Percentiles rank a stretch among this genome's conserved stretches.
Conservation (phyloP, 2,888 invertebrate species). For the Philopedon plagiatum region DNA sequence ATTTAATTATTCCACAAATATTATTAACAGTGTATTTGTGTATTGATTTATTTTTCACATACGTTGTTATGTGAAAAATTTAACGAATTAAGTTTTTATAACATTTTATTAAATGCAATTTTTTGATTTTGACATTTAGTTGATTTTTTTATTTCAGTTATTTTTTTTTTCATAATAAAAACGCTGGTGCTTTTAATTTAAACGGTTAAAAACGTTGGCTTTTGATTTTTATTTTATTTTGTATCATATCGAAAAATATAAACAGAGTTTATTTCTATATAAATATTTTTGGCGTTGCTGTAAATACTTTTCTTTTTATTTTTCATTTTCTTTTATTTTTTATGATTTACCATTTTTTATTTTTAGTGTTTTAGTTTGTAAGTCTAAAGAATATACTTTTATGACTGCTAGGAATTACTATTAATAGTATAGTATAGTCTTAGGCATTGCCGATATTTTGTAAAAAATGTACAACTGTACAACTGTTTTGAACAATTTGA, state of each 20-base stretch:
- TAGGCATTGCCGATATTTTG: slow-evolving; percentile 19
- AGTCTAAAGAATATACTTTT: slow-evolving; percentile 39
- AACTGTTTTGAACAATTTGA: neutral
- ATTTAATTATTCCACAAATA: neutral
- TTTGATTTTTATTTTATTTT: neutral
- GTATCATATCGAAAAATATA: neutral
- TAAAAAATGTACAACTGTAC: slow-evolving; percentile 8
- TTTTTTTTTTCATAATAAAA: neutral
- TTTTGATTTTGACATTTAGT: neutral
- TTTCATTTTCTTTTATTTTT: slow-evolving; percentile 14
- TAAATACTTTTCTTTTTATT: slow-evolving; percentile 36
- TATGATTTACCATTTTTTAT: slow-evolving; percentile 8
- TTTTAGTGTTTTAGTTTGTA: slow-evolving; percentile 32
- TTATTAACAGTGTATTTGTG: neutral
- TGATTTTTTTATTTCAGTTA: neutral
- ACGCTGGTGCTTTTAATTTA: neutral
- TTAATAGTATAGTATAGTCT: slow-evolving; percentile 23
- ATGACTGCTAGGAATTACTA: slow-evolving; percentile 41
- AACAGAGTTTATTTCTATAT: neutral
- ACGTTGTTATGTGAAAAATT: too few species aligned
- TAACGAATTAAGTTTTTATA: too few species aligned
- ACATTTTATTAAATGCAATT: too few species aligned
- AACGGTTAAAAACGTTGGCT: neutral
- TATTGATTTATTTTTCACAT: neutral
- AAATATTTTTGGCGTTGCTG: slow-evolving; percentile 16